Percentiles rank a stretch among this genome's conserved stretches.
phyloP scores from a whole-genome alignment of 1,140 invertebrate species.

The Drosophila lacertosa region DNA sequence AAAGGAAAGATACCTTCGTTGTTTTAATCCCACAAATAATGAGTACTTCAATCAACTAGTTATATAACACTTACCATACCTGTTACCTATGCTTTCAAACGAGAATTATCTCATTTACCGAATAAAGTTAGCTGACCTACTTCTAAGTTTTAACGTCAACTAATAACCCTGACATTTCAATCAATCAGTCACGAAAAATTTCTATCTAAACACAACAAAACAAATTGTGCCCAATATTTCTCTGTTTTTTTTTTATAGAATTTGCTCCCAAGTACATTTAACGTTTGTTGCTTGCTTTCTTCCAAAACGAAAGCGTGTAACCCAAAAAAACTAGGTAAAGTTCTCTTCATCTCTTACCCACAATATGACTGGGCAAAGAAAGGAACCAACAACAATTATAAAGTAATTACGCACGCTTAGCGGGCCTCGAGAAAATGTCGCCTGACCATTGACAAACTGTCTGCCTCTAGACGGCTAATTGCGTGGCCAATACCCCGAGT shows the following conservation, averaged over 20 bases:
- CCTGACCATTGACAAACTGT: conserved; percentile 10
- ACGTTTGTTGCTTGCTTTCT: conserved; percentile 24
- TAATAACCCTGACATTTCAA: conserved; percentile 71
- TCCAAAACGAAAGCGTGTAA: conserved; percentile 62
- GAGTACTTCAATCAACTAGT: neutral
- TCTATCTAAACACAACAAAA: conserved; percentile 16
- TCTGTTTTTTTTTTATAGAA: conserved; percentile 61
- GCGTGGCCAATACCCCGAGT: neutral
- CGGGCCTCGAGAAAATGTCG: conserved; percentile 42
- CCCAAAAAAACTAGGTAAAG: conserved; percentile 25
- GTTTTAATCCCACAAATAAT: neutral
- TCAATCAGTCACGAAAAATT: conserved; percentile 46
- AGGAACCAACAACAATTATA: conserved; percentile 56
- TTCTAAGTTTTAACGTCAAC: conserved; percentile 22
- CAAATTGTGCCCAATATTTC: conserved; percentile 36
- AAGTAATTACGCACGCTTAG: conserved; percentile 61
- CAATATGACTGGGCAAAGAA: conserved; percentile 20
- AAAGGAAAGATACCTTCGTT: no score
- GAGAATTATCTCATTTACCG: conserved; percentile 3
- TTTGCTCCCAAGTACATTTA: conserved; percentile 28
- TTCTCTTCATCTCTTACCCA: neutral
- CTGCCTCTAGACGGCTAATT: conserved; percentile 36
- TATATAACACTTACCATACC: neutral
- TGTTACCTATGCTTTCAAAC: neutral
- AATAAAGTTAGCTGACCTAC: conserved; percentile 56